phyloP scores from a whole-genome alignment of 2,113 vertebrate genomes.

The Crotalus horridus region DNA sequence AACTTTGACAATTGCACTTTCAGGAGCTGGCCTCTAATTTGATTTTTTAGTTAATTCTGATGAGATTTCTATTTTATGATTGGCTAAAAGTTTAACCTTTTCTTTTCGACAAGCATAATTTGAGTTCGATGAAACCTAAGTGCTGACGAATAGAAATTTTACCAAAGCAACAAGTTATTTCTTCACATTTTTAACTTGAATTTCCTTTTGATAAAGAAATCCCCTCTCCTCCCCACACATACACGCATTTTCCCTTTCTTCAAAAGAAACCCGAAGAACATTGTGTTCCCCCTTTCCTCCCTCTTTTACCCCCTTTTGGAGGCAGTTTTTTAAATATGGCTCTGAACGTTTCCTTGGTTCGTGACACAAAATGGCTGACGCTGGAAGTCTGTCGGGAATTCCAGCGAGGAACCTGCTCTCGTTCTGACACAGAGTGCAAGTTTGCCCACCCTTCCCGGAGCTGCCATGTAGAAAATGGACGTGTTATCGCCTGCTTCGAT shows the following conservation, averaged over 20 bases:
- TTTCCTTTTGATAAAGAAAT: slow-evolving; percentile 63
- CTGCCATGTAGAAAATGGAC: slow-evolving; percentile 98
- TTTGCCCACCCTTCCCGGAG: slow-evolving; percentile 94
- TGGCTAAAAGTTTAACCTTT: slow-evolving; percentile 71
- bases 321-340: slow-evolving; percentile 71
- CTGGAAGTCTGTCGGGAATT: slow-evolving; percentile 99
- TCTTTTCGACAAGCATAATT: slow-evolving; percentile 69
- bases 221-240: not conserved
- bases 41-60: slow-evolving; percentile 69
- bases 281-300: slow-evolving; percentile 35
- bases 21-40: slow-evolving; percentile 76
- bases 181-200: slow-evolving; percentile 71
- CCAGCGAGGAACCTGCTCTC: slow-evolving; percentile 95
- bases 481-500: slow-evolving; percentile 98
- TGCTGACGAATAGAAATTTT: slow-evolving; percentile 73
- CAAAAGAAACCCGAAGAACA: slow-evolving; percentile 53
- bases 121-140: slow-evolving; percentile 73
- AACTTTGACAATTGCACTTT: slow-evolving; percentile 75
- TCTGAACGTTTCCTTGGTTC: slow-evolving; percentile 88
- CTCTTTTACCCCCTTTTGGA: slow-evolving; percentile 4
- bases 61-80: slow-evolving; percentile 76
- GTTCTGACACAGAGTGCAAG: slow-evolving; percentile 94
- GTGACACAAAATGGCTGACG: slow-evolving; percentile 98
- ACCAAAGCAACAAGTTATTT: slow-evolving; percentile 76
- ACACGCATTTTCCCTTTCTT: slow-evolving; percentile 33